Percentiles rank a stretch among this genome's conserved stretches.
phyloP scores from a whole-genome alignment of 2,888 invertebrate species.

The Ormia ochracea region DNA sequence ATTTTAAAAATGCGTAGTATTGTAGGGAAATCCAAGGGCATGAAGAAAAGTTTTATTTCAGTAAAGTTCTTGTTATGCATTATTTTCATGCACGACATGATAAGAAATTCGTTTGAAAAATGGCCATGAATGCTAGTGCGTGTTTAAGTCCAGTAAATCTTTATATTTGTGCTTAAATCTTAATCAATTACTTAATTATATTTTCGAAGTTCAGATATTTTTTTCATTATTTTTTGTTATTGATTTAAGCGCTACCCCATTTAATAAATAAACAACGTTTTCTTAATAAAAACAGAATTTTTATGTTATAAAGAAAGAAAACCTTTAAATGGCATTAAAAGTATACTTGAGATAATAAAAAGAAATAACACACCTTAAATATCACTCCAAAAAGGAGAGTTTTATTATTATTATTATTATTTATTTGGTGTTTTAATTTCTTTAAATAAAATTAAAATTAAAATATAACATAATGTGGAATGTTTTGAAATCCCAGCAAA shows the following conservation, averaged over 20 bases:
- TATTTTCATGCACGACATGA: neutral
- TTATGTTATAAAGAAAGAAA: neutral
- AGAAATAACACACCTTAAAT: constrained; percentile 40
- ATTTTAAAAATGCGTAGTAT: no score
- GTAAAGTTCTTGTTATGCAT: no score
- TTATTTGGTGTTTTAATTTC: no score
- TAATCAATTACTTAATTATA: constrained; percentile 35
- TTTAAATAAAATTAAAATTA: neutral
- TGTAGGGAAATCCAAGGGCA: no score
- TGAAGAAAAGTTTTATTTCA: no score
- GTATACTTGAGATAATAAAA: constrained; percentile 9
- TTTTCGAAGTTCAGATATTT: constrained; percentile 4
- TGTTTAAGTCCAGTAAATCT: constrained; percentile 29
- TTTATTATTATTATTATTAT: no score
- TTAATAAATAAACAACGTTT: neutral
- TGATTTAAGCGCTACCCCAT: neutral
- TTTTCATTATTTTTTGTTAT: neutral
- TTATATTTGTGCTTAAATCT: constrained; percentile 26
- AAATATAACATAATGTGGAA: no score
- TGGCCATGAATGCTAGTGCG: neutral
- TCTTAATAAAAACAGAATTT: neutral
- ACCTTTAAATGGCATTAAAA: neutral
- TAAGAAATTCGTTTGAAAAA: neutral
- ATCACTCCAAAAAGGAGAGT: constrained; percentile 29
- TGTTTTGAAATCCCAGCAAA: no score